Conservation (phyloP, 1,140 invertebrate species). For the Archegozetes longisetosus region DNA sequence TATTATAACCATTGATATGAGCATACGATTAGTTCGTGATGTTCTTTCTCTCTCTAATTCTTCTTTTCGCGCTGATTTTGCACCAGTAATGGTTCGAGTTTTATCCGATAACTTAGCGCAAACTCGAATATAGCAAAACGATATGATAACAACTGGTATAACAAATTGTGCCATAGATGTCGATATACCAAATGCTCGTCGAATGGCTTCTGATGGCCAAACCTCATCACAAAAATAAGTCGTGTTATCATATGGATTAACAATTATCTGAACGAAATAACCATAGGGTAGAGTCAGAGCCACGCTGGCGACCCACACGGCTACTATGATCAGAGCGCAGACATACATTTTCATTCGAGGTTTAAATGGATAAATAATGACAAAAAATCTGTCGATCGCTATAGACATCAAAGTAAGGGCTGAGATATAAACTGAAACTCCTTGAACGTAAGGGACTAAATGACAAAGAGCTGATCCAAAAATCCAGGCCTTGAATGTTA, state of each 20-base stretch:
- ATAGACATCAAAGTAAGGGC: conserved; percentile 90
- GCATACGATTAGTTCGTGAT: conserved; percentile 63
- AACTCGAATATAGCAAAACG: conserved; percentile 80
- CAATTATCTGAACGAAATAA: conserved; percentile 56
- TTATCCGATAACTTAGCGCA: conserved; percentile 67
- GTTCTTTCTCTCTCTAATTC: conserved; percentile 52
- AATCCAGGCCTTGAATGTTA: conserved; percentile 68
- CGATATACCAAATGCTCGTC: conserved; percentile 57
- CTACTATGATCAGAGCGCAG: conserved; percentile 63
- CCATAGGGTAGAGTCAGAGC: conserved; percentile 80
- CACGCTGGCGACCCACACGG: conserved; percentile 77
- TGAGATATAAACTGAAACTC: conserved; percentile 85
- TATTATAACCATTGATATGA: conserved; percentile 90
- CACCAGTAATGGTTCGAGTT: conserved; percentile 53
- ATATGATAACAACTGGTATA: conserved; percentile 75
- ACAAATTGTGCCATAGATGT: conserved; percentile 85
- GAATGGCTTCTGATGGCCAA: conserved; percentile 57
- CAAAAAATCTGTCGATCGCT: conserved; percentile 86
- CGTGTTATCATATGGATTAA: not conserved
- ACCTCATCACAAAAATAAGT: conserved; percentile 59
- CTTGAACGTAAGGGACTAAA: conserved; percentile 78
- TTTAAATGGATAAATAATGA: conserved; percentile 89
- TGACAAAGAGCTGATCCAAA: conserved; percentile 76
- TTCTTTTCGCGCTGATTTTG: conserved; percentile 46
- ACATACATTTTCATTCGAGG: conserved; percentile 71